Evolutionary conservation across 2,113 vertebrate genomes (phyloP).

Genomic region (Miniopterus natalensis): DNA sequence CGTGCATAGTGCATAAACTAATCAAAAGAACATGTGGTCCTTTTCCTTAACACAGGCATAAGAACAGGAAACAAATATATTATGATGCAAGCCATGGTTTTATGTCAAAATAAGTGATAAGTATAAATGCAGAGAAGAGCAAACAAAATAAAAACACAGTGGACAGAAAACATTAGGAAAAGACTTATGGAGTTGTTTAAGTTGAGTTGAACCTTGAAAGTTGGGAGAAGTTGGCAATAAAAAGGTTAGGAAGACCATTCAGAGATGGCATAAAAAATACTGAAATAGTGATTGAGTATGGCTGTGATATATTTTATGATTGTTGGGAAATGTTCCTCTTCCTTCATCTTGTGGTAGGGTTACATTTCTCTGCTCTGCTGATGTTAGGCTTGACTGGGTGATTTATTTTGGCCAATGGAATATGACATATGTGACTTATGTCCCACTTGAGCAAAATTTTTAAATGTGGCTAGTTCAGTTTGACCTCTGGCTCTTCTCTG

Average conservation of each 20-base stretch:
- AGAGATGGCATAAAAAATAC: background rate
- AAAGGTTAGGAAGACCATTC: background rate
- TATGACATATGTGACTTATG: background rate
- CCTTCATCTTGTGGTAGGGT: constrained; percentile 7
- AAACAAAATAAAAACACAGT: background rate
- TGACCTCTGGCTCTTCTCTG: constrained; percentile 6
- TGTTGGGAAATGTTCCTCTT: background rate
- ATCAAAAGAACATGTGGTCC: background rate
- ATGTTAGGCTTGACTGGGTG: background rate
- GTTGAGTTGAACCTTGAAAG: background rate
- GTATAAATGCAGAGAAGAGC: background rate
- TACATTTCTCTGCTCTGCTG: background rate
- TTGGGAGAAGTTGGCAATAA: background rate
- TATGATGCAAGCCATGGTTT: background rate
- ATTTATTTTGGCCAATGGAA: constrained; percentile 33
- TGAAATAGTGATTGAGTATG: background rate
- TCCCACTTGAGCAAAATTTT: background rate
- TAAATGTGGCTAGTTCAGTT: constrained; percentile 14
- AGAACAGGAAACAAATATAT: background rate
- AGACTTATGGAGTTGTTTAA: background rate
- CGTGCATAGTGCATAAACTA: background rate
- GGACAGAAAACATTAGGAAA: background rate
- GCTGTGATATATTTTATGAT: background rate
- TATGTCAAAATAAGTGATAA: background rate
- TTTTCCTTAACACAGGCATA: background rate